Evolutionary conservation across 2,888 invertebrate genomes (phyloP).

Genomic region (Molanna angustata): DNA sequence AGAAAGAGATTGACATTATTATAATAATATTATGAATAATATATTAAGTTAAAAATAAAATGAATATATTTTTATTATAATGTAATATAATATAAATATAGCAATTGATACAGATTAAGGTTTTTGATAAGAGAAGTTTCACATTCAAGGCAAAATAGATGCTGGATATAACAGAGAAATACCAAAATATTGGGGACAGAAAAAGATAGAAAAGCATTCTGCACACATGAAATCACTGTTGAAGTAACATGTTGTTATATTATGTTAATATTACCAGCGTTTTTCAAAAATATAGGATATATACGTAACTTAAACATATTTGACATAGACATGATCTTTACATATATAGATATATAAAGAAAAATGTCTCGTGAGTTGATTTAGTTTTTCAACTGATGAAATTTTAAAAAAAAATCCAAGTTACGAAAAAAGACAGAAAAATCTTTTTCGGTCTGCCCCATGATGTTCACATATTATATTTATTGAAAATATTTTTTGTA

Average conservation of each 20-base stretch:
- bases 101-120: conserved; percentile 18
- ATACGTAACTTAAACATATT: too few species aligned
- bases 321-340: too few species aligned
- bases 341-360: too few species aligned
- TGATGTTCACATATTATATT: not conserved
- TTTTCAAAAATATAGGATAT: too few species aligned
- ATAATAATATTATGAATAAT: not conserved
- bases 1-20: conserved; percentile 1
- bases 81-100: conserved; percentile 9
- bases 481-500: too few species aligned
- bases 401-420: too few species aligned
- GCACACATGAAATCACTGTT: conserved; percentile 19
- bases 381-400: too few species aligned
- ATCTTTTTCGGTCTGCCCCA: not conserved
- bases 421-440: too few species aligned
- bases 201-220: conserved; percentile 26
- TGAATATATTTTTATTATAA: conserved; percentile 8
- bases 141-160: conserved; percentile 33
- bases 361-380: too few species aligned
- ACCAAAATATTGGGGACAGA: conserved; percentile 14
- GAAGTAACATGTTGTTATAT: too few species aligned
- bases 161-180: conserved; percentile 26
- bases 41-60: not conserved
- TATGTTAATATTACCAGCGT: too few species aligned
- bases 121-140: too few species aligned